Percentiles rank a stretch among this genome's conserved stretches.
Conservation (phyloP, 1,140 invertebrate genomes). For the Lucilia cuprina region DNA sequence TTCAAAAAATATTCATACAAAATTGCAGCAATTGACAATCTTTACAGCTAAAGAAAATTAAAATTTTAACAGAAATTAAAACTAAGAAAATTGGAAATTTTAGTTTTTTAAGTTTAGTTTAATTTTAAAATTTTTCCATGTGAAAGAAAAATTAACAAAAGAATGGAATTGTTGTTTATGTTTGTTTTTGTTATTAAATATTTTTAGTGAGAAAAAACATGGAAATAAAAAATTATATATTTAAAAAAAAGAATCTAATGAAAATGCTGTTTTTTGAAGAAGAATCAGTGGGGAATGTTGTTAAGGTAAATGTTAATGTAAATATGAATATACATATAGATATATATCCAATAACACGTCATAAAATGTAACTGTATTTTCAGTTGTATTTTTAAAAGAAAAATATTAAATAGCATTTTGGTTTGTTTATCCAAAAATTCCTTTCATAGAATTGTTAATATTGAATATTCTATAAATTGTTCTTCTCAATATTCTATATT, state of each 20-base stretch:
- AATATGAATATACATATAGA: no score
- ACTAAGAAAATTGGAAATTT: not conserved
- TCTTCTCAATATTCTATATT: no score
- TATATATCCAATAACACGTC: no score
- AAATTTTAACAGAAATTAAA: not conserved
- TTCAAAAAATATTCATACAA: not conserved
- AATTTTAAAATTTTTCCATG: not conserved
- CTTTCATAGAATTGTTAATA: no score
- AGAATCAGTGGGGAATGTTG: no score
- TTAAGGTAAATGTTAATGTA: no score
- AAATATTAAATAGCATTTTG: no score
- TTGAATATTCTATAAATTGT: no score
- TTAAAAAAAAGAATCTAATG: not conserved
- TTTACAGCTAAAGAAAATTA: conserved; percentile 3
- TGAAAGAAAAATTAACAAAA: not conserved
- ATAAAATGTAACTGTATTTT: no score
- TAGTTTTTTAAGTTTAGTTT: not conserved
- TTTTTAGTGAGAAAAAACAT: not conserved
- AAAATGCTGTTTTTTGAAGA: no score
- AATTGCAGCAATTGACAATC: conserved; percentile 26
- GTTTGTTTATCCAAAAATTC: no score
- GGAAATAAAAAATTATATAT: not conserved
- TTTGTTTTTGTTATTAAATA: conserved; percentile 8
- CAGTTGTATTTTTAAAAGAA: no score
- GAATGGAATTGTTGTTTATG: conserved; percentile 22